phyloP scores from a whole-genome alignment of 2,113 vertebrate genomes.

The Psilopogon haemacephalus region DNA sequence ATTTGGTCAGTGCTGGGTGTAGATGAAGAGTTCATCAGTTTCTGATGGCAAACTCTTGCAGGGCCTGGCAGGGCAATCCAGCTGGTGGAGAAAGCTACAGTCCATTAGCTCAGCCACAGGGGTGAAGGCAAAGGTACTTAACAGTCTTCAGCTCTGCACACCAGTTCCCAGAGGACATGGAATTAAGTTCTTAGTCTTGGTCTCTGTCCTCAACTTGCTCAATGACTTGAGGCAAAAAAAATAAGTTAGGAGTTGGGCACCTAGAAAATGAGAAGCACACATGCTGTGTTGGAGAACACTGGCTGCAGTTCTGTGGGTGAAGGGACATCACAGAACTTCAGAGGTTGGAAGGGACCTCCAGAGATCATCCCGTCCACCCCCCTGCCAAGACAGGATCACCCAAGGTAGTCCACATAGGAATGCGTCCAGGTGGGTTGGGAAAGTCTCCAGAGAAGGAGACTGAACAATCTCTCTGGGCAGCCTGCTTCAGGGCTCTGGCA shows the following conservation, averaged over 20 bases:
- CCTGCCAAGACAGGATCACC: no score
- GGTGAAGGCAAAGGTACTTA: background rate
- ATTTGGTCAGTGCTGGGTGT: background rate
- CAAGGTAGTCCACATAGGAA: no score
- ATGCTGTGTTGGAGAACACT: slow-evolving; percentile 33
- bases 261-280: slow-evolving; percentile 58
- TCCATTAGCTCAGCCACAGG: slow-evolving; percentile 36
- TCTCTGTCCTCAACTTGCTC: slow-evolving; percentile 25
- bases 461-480: no score
- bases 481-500: no score
- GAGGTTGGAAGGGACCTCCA: no score
- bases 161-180: background rate
- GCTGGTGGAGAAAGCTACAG: background rate
- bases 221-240: slow-evolving; percentile 37
- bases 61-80: background rate
- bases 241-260: slow-evolving; percentile 35
- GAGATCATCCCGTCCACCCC: no score
- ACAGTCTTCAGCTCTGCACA: background rate
- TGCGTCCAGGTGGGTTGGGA: no score
- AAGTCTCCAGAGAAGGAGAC: no score
- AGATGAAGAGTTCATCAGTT: background rate
- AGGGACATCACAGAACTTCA: no score
- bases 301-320: no score
- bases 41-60: background rate
- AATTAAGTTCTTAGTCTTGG: slow-evolving; percentile 34